Conservation (phyloP, 2,113 vertebrate species). For the Neotoma lepida region DNA sequence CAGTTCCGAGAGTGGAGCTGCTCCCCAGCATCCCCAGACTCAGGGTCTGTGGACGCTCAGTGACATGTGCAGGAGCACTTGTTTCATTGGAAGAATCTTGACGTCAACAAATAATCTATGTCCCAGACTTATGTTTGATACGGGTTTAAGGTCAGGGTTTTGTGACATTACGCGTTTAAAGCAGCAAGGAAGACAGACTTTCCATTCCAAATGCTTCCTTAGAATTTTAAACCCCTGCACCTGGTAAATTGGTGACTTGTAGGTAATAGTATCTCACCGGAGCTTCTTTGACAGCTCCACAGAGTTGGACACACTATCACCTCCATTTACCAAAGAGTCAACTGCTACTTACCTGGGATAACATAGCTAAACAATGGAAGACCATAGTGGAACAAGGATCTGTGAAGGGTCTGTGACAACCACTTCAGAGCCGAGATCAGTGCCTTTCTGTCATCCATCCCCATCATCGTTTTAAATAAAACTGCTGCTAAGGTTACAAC, state of each 20-base stretch:
- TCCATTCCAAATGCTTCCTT: not conserved
- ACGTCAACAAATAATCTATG: not conserved
- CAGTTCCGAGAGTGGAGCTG: rapidly evolving
- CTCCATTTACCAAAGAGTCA: not conserved
- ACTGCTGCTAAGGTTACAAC: not conserved
- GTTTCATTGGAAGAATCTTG: not conserved
- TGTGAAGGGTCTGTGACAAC: no score
- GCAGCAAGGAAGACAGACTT: not conserved
- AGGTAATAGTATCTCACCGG: not conserved
- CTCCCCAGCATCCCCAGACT: rapidly evolving
- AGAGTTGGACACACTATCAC: not conserved
- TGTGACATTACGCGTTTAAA: not conserved
- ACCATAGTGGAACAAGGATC: not conserved
- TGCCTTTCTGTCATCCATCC: not conserved
- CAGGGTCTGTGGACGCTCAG: rapidly evolving
- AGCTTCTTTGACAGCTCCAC: not conserved
- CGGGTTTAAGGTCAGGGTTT: not conserved
- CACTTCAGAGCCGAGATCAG: not conserved
- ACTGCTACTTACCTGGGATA: not conserved
- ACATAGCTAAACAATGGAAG: not conserved
- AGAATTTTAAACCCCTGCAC: not conserved
- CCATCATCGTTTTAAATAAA: constrained; percentile 29
- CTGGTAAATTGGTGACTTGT: not conserved
- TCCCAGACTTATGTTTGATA: not conserved
- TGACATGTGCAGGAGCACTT: rapidly evolving